Base-by-base conservation (phyloP, 2,797 vertebrate species). In the Hipposideros larvatus region DNA sequence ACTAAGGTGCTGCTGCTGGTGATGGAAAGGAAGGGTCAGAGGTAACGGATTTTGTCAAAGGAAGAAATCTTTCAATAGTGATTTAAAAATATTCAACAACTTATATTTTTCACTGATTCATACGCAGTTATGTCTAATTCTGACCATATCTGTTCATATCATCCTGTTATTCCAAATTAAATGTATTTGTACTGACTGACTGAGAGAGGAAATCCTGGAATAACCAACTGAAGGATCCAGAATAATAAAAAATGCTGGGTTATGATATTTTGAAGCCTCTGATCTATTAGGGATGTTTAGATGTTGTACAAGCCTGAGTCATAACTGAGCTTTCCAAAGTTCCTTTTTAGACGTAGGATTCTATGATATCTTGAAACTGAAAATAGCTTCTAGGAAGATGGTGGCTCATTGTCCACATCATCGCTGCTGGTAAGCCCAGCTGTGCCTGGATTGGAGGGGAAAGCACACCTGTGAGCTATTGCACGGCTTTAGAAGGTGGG, bases 111-210 rank as follows among this genome's bases (percentile, higher is more conserved):
- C 73, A 79, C 79, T 43, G 85, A 95, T 87, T 95, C 80, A 75
- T 83, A 77, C 37, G 26, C 51, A 90, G 82, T 66, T 79, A 51
- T 70, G 53, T 89, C 59, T 89, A 74, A 87, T 97, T 93, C 71
- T 78, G 71, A 92, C 80, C 90, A 61, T 80, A 80, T 90, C 94
- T 96, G 2, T 73, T 82, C 75, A 48, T 85, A 28, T 78, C 87
- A 97, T 97, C 96, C 97, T 97, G 96, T 97, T 97, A 66, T 92
- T 96, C 87, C 43, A 85, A 78, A 71, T 78, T 78, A 85, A 94
- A 87, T 82, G 43, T 90, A 87, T 97, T 96, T 97, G 94, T 93
- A 94, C 87, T 59, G 31, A 80, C 71, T 85, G 11, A 65, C 65
- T 68, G 70, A 90, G 57, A 95, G 61, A 96, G 95, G 97, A 97